Evolutionary conservation across 1,140 invertebrate genomes (phyloP).

Genomic region (Heterodera schachtii): DNA sequence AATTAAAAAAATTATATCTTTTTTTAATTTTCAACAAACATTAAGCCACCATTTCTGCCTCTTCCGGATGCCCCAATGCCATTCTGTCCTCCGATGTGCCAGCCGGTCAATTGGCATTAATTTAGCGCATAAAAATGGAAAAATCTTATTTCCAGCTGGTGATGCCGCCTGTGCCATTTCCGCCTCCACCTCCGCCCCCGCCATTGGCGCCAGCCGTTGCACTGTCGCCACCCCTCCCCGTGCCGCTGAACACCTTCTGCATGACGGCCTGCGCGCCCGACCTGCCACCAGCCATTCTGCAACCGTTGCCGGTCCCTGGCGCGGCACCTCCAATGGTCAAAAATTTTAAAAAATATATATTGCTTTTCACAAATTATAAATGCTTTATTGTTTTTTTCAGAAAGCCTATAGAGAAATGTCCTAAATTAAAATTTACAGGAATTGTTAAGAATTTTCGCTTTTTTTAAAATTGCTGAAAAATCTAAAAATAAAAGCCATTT

Average conservation of each 20-base stretch:
- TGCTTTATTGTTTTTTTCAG: background rate
- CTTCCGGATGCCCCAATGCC: background rate
- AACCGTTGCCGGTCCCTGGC: constrained; percentile 1
- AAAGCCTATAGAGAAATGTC: no score
- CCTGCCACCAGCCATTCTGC: constrained; percentile 13
- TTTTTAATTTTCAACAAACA: background rate
- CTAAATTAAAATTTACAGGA: background rate
- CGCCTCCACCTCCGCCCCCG: constrained; percentile 9
- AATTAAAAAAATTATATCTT: no score
- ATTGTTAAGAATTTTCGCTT: no score
- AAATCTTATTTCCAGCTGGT: constrained; percentile 1
- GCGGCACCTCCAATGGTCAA: constrained; percentile 17
- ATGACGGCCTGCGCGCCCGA: background rate
- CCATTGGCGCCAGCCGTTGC: background rate
- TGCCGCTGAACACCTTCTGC: constrained; percentile 13
- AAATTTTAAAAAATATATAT: background rate
- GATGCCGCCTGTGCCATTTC: constrained; percentile 10
- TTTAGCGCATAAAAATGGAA: no score
- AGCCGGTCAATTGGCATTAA: background rate
- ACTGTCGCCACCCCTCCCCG: background rate
- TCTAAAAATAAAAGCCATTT: no score
- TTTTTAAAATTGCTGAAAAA: no score
- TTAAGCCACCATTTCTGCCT: background rate
- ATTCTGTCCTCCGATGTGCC: background rate
- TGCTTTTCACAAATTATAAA: no score